phyloP scores from a whole-genome alignment of 1,140 invertebrate species.

The Ceratina japonica region DNA sequence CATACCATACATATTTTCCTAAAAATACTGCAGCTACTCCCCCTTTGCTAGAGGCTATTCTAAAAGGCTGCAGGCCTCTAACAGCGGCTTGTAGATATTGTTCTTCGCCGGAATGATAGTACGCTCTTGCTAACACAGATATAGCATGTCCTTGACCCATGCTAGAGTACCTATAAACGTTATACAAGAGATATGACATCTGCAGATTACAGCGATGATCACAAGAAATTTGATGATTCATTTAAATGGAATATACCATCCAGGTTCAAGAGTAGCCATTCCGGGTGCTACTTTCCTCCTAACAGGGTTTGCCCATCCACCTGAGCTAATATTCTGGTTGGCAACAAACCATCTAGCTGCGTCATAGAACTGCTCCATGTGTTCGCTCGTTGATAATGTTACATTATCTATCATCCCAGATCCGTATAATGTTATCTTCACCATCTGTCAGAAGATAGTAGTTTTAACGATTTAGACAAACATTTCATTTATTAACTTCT shows the following conservation, averaged over 20 bases:
- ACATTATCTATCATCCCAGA: constrained; percentile 90
- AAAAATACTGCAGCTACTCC: constrained; percentile 93
- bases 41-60: constrained; percentile 84
- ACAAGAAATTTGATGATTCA: constrained; percentile 2
- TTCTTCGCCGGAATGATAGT: constrained; percentile 87
- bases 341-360: constrained; percentile 95
- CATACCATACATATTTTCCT: constrained; percentile 92
- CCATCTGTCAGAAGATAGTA: constrained; percentile 73
- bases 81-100: constrained; percentile 90
- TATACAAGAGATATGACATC: neutral
- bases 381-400: constrained; percentile 89
- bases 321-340: constrained; percentile 89
- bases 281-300: constrained; percentile 86
- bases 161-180: constrained; percentile 88
- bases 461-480: constrained; percentile 14
- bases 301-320: constrained; percentile 95
- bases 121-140: constrained; percentile 94
- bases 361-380: constrained; percentile 94
- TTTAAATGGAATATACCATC: constrained; percentile 83
- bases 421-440: constrained; percentile 86
- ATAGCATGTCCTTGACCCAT: constrained; percentile 99
- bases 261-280: constrained; percentile 89
- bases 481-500: neutral
- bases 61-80: constrained; percentile 90
- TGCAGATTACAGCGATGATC: neutral